Conservation (phyloP, 2,113 vertebrate species). For the Lepus timidus region DNA sequence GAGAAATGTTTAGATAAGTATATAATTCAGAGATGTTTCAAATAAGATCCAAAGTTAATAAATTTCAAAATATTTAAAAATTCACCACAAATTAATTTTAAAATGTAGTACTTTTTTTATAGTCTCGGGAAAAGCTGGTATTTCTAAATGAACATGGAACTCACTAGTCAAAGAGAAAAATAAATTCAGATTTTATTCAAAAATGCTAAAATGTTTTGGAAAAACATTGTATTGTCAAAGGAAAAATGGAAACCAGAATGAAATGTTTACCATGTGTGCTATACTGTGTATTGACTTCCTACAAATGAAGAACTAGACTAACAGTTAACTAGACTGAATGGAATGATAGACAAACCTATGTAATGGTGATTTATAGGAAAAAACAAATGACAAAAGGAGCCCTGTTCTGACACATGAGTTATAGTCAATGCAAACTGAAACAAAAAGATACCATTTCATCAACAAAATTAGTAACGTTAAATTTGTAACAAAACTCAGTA, state of each 20-base stretch:
- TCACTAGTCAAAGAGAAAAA: background rate
- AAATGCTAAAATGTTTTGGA: background rate
- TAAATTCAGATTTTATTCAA: background rate
- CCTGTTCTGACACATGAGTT: background rate
- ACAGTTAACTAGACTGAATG: background rate
- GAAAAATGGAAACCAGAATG: background rate
- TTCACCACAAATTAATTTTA: background rate
- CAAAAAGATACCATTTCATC: background rate
- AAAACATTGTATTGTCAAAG: background rate
- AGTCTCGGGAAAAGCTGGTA: background rate
- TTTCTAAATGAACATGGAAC: conserved; percentile 10
- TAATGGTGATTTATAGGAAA: background rate
- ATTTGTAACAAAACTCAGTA: background rate
- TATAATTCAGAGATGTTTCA: background rate
- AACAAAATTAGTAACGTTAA: background rate
- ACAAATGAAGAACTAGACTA: background rate
- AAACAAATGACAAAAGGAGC: background rate
- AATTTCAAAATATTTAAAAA: background rate
- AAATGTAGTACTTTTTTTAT: background rate
- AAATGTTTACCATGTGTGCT: background rate
- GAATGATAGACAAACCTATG: background rate
- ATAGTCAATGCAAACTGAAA: background rate
- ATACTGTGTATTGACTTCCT: background rate
- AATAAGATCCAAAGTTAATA: background rate
- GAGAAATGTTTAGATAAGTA: background rate